Percentiles rank a stretch among this genome's conserved stretches.
Evolutionary conservation across 2,113 vertebrate genomes (phyloP).

Genomic region (Burhinus bistriatus): DNA sequence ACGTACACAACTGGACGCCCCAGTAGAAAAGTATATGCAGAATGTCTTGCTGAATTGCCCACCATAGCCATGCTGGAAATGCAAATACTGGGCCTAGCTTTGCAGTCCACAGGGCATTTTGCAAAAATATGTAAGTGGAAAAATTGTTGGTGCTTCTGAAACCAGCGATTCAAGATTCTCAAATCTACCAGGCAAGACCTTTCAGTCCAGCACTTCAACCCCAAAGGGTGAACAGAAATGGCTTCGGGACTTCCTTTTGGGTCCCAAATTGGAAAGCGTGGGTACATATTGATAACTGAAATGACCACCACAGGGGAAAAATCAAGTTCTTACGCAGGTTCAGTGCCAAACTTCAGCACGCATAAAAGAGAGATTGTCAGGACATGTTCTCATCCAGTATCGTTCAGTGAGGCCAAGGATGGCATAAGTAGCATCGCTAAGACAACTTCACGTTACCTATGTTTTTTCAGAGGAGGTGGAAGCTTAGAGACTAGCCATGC

Average conservation of each 20-base stretch:
- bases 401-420: not conserved
- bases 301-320: not conserved
- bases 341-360: not conserved
- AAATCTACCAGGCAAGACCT: not conserved
- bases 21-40: not conserved
- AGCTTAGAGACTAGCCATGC: not conserved
- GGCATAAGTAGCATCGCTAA: not conserved
- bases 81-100: not conserved
- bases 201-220: not conserved
- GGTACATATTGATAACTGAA: not conserved
- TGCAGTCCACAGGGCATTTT: not conserved
- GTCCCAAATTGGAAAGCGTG: not conserved
- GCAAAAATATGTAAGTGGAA: not conserved
- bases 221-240: not conserved
- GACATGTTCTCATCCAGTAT: not conserved
- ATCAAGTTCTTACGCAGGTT: accelerated
- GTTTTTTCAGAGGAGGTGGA: not conserved
- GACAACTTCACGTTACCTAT: not conserved
- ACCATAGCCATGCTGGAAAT: not conserved
- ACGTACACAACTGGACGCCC: not conserved
- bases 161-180: not conserved
- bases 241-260: not conserved
- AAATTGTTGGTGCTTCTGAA: not conserved
- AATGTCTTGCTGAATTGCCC: not conserved
- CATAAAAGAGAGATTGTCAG: not conserved